phyloP scores from a whole-genome alignment of 2,113 vertebrate genomes.

The Arvicanthis niloticus region DNA sequence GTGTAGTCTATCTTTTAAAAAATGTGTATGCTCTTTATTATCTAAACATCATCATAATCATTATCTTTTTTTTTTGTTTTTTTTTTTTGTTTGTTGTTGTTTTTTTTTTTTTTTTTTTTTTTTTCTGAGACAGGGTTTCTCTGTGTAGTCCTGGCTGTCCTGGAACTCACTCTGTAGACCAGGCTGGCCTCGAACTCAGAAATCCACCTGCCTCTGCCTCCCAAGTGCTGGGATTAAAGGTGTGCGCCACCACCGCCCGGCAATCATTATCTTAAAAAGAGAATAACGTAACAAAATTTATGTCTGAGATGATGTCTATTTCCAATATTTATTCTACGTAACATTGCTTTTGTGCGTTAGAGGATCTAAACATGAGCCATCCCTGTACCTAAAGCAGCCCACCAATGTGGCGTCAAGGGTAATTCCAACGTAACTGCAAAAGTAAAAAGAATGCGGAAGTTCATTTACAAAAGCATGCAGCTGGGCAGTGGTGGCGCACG shows the following conservation, averaged over 20 bases:
- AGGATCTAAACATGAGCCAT: slow-evolving; percentile 13
- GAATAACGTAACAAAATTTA: background rate
- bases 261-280: background rate
- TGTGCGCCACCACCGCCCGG: too few species aligned
- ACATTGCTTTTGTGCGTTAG: background rate
- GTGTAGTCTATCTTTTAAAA: background rate
- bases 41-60: background rate
- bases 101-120: too few species aligned
- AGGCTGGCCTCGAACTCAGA: too few species aligned
- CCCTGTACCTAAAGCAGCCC: slow-evolving; percentile 91
- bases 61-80: too few species aligned
- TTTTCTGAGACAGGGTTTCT: too few species aligned
- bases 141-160: too few species aligned
- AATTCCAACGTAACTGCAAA: slow-evolving; percentile 92
- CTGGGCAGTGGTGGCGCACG: too few species aligned
- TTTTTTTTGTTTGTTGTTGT: too few species aligned
- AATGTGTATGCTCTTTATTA: background rate
- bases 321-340: background rate
- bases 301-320: background rate
- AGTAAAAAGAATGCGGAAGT: slow-evolving; percentile 50
- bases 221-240: too few species aligned
- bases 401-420: slow-evolving; percentile 92
- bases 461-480: slow-evolving; percentile 49
- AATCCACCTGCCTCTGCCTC: too few species aligned
- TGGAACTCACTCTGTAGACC: too few species aligned